phyloP scores from a whole-genome alignment of 2,113 vertebrate genomes.

The Desmodus rotundus region DNA sequence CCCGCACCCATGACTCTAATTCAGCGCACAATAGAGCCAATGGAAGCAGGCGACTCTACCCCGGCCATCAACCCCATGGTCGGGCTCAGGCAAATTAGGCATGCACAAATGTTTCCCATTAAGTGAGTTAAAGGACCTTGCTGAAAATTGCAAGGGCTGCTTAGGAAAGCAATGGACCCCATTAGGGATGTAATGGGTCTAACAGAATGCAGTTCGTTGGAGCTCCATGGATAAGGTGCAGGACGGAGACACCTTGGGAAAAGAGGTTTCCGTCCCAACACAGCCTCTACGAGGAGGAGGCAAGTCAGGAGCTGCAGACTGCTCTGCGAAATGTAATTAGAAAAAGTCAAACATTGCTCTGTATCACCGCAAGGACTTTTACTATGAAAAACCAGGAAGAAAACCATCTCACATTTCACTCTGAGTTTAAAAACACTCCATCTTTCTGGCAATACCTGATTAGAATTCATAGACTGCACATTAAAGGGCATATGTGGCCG shows the following conservation, averaged over 20 bases:
- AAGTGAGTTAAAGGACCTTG: conserved; percentile 82
- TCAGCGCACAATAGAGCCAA: conserved; percentile 63
- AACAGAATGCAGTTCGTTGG: conserved; percentile 46
- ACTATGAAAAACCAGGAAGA: background rate
- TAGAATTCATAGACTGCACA: background rate
- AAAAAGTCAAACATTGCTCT: background rate
- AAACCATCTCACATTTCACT: background rate
- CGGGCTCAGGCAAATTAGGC: conserved; percentile 80
- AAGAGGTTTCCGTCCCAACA: background rate
- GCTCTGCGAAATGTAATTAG: background rate
- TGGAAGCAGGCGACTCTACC: conserved; percentile 67
- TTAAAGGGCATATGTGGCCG: background rate
- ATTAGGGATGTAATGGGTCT: conserved; percentile 71
- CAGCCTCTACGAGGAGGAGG: background rate
- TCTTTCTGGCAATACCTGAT: background rate
- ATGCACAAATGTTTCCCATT: conserved; percentile 82
- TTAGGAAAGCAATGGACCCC: conserved; percentile 76
- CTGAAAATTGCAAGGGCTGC: conserved; percentile 79
- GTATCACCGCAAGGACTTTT: background rate
- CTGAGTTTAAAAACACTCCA: background rate
- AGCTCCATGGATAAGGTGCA: conserved; percentile 8
- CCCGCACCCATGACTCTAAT: conserved; percentile 73
- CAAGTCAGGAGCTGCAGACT: background rate
- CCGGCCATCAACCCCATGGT: conserved; percentile 78
- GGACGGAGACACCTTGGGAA: background rate